Evolutionary conservation across 2,113 vertebrate genomes (phyloP), one percentile per base, ranked within the genome.

Genomic region (Myiagra hebetior): DNA sequence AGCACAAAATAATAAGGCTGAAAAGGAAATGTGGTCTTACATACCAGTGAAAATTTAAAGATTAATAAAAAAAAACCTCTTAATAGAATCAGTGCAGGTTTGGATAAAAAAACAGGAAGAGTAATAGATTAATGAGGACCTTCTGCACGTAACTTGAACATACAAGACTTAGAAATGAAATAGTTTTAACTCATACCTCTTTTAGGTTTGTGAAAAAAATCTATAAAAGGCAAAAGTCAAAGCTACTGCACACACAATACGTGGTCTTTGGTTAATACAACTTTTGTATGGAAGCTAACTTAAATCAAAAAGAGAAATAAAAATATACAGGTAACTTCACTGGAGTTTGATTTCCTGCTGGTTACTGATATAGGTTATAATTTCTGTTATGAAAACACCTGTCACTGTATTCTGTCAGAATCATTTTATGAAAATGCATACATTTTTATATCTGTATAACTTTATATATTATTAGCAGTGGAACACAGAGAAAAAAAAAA

Each of bases 1-100:
- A 79, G 53, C n/a, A 78, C 53, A 92, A 92, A 94, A 90, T 89
- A 94, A 87, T 70, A 87, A 81, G 62, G 10, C 11, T 89, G 75
- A n/a, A 91, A 88, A 85, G 27, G 50, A 91, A 89, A 46, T 73
- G 24, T 74, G 44, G 85, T 65, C 52, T 85, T 85, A 88, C 55
- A 89, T 70, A 86, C 5, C 7, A 87, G 60, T 37, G 44, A 93
- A 92, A 91, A 91, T 85, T 23, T 83, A 67, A 75, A 94, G 37
- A 88, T 87, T 70, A 94, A 91, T 83, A 46, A 67, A 92, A 78
- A 92, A 78, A 68, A 39, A 0, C 2, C 1, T 30, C 42, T 83
- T 53, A 15, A 49, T 26, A 59, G 33, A 63, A 35, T 85, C 67
- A 76, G 0, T 68, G 56, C 8, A 52, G 26, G 5, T 44, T 26